Base-by-base conservation (phyloP, 2,888 invertebrate species). In the Microctonus brassicae region DNA sequence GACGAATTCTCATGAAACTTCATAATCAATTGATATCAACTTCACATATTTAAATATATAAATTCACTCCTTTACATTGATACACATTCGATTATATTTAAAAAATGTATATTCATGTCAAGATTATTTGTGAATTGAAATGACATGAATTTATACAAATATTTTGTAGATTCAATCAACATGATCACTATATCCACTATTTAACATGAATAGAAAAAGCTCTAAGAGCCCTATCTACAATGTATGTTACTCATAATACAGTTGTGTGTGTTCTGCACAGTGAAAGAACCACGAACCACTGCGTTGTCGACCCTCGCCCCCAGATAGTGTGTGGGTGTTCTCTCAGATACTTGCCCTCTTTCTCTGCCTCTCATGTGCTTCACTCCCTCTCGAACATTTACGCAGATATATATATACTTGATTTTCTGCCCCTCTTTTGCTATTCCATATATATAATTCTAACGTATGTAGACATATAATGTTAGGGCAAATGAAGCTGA, bases 221-320 rank as follows among this genome's bases (percentile, higher is more conserved):
- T 47, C 17, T 66, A 17, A 60, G 47, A 68, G 70, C 62, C 72
- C 74, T 74, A 69, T 73, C 65, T 61, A 53, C 47, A 71, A 24
- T 34, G 47, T 62, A 53, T 33, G 36, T 60, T 60, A 60, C 52
- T 71, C 65, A n/a, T 17, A 55, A 17, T 24, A 66, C 42, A 57
- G 10, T 11, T 33, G 52, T 47, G 62, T 71, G 70, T 72, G 52
- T 63, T 62, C n/a, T 63, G 57, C 36, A 26, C 42, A 33, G 57
- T 57, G 74, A 64, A 67, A 58, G 72, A 73, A 68, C 63, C 60
- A 70, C 73, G 75, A 34, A 74, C 75, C 76, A 77, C 77, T 77
- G 77, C 77, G 76, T 77, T 77, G 77, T 76, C 76, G 77, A 77
- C 76, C 73, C 72, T 60, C 70, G 20, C 63, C 57, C 61, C 69